These are phyloP conservation scores for Dolomedes plantarius DNA, from an alignment of 2,888 invertebrate species.

Conservation along the genomic window DNA sequence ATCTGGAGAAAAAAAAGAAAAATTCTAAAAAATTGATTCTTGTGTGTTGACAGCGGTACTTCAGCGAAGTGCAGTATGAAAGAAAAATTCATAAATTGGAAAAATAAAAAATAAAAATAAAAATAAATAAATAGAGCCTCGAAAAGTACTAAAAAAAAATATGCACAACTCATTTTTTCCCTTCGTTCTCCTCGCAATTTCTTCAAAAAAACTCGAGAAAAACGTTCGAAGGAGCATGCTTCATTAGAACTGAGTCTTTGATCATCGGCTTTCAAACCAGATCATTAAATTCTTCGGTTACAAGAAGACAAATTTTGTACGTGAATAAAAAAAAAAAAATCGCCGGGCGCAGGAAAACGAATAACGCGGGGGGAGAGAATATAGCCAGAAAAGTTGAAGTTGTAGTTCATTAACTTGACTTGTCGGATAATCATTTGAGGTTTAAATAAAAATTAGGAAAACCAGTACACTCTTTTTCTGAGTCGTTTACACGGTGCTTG, in stretches of 20 bases:
- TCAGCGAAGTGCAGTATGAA: neutral
- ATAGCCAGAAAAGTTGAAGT: constrained; percentile 21
- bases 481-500: neutral
- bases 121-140: neutral
- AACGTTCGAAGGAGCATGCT: constrained; percentile 43
- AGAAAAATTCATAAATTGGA: constrained; percentile 6
- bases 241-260: constrained; percentile 67
- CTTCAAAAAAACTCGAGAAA: constrained; percentile 40
- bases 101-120: neutral
- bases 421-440: constrained; percentile 63
- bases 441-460: constrained; percentile 65
- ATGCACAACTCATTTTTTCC: neutral
- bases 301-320: constrained; percentile 16
- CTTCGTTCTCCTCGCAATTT: constrained; percentile 17
- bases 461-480: neutral
- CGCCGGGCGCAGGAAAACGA: neutral
- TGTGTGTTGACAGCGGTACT: constrained; percentile 27
- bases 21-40: constrained; percentile 5
- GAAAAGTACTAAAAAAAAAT: neutral
- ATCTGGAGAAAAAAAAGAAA: constrained; percentile 1
- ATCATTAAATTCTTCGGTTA: constrained; percentile 57
- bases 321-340: no score
- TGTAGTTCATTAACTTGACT: constrained; percentile 61
- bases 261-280: constrained; percentile 55
- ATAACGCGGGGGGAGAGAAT: neutral